Conservation (phyloP, 2,113 vertebrate genomes). For the Arizona elegans region DNA sequence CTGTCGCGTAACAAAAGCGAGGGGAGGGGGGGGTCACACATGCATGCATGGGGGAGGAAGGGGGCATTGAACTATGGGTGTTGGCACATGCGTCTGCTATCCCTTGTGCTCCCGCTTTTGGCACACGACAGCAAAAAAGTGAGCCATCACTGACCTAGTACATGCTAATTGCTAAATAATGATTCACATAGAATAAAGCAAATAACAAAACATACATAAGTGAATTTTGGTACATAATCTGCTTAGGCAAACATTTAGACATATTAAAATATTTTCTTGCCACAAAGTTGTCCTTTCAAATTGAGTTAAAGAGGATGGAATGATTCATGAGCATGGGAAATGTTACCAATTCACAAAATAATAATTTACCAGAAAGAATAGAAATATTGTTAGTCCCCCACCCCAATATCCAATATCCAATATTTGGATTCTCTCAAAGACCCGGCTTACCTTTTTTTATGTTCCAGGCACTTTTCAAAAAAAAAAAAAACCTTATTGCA, state of each 20-base stretch:
- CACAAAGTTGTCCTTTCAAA: neutral
- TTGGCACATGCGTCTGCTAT: too few relatives aligned
- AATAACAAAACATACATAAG: neutral
- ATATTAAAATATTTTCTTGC: neutral
- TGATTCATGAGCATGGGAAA: neutral
- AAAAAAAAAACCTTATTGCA: neutral
- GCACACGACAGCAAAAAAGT: too few relatives aligned
- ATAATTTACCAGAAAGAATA: neutral
- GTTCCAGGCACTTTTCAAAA: neutral
- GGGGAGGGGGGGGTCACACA: too few relatives aligned
- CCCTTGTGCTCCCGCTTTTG: too few relatives aligned
- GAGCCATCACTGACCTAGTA: too few relatives aligned
- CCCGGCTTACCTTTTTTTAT: neutral
- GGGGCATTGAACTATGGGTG: too few relatives aligned
- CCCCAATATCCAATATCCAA: neutral
- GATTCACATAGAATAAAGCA: neutral
- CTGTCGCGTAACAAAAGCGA: too few relatives aligned
- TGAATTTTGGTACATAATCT: neutral
- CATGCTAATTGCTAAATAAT: fast-evolving
- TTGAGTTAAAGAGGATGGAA: neutral
- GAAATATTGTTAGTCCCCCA: neutral
- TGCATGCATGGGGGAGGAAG: too few relatives aligned
- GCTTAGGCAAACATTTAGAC: neutral
- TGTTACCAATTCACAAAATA: neutral
- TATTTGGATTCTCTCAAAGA: neutral